Percentiles rank a stretch among this genome's conserved stretches.
Evolutionary conservation across 2,113 vertebrate species (phyloP).

Genomic region (Gavia stellata): DNA sequence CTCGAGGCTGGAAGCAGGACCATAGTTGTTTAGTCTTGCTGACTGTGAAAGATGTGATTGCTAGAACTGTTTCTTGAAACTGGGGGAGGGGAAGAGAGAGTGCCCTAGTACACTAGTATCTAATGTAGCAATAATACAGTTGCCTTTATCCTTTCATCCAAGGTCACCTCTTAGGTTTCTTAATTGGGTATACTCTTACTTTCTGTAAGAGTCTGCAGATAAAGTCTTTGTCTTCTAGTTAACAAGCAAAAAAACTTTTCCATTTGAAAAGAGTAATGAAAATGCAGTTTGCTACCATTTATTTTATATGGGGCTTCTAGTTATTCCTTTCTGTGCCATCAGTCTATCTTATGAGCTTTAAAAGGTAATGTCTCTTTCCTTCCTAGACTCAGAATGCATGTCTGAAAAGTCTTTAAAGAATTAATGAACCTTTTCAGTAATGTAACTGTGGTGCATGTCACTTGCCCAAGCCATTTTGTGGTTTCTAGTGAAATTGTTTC

Average conservation of each 20-base stretch:
- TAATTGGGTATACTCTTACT: neutral
- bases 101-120: neutral
- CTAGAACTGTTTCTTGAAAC: neutral
- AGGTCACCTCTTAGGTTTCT: neutral
- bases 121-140: fast-evolving
- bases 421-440: neutral
- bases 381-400: neutral
- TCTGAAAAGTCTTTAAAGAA: slow-evolving; percentile 11
- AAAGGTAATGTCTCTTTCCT: neutral
- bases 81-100: neutral
- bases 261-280: neutral
- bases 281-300: neutral
- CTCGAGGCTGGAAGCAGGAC: neutral
- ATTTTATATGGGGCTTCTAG: neutral
- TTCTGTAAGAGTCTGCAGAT: neutral
- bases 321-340: neutral
- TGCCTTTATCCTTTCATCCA: neutral
- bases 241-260: neutral
- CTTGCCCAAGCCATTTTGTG: neutral
- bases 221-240: neutral
- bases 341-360: neutral
- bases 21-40: neutral
- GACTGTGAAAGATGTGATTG: neutral
- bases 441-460: neutral
- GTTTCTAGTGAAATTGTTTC: neutral